These are phyloP conservation scores for Pycnomerus fuliginosus DNA, from an alignment of 2,888 invertebrate genomes.

Conservation along the genomic window DNA sequence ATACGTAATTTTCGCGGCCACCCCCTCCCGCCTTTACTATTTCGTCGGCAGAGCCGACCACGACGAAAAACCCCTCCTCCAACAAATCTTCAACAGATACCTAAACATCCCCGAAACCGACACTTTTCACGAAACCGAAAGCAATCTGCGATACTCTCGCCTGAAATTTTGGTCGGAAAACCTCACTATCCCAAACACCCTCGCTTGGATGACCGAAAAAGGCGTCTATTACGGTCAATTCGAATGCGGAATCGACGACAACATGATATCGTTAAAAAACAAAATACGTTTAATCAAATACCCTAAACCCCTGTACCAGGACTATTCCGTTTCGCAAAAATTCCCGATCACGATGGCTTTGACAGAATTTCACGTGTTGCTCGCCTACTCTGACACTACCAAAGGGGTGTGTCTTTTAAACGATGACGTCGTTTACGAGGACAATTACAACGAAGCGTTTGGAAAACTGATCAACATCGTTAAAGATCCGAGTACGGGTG, in stretches of 20 bases:
- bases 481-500: conserved; percentile 73
- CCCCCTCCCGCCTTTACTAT: conserved; percentile 81
- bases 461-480: conserved; percentile 79
- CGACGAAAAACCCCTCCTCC: conserved; percentile 78
- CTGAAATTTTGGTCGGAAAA: conserved; percentile 75
- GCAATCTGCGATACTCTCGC: conserved; percentile 67
- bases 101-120: conserved; percentile 69
- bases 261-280: conserved; percentile 55
- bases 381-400: conserved; percentile 80
- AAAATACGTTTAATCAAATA: conserved; percentile 52
- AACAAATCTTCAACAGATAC: conserved; percentile 77
- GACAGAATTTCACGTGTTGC: conserved; percentile 87
- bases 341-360: conserved; percentile 74
- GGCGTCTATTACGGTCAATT: conserved; percentile 80
- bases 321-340: conserved; percentile 43
- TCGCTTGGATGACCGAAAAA: conserved; percentile 86
- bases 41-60: conserved; percentile 76
- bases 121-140: conserved; percentile 70
- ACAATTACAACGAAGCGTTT: conserved; percentile 75
- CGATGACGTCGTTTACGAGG: conserved; percentile 83
- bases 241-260: conserved; percentile 56
- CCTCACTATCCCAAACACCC: conserved; percentile 69
- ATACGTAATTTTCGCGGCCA: conserved; percentile 82
- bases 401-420: conserved; percentile 83
- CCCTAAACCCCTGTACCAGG: conserved; percentile 48